phyloP scores from a whole-genome alignment of 2,797 vertebrate species.

The Menidia menidia region DNA sequence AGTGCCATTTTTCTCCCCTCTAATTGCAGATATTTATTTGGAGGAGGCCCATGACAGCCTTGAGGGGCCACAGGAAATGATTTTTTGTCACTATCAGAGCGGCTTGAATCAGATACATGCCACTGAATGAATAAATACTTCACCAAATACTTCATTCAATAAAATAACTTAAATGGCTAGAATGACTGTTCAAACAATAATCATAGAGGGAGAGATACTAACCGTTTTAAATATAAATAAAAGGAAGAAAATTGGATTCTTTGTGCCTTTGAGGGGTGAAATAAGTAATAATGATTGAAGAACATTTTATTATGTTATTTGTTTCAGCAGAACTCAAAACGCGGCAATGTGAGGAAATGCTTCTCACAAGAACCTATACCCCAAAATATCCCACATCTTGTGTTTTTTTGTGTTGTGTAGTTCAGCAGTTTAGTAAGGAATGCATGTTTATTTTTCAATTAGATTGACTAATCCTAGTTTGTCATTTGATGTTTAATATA shows the following conservation, averaged over 20 bases:
- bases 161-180: constrained; percentile 31
- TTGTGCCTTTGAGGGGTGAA: constrained; percentile 15
- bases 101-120: constrained; percentile 44
- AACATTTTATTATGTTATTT: background rate
- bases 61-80: constrained; percentile 40
- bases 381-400: background rate
- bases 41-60: constrained; percentile 39
- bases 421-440: background rate
- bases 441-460: constrained; percentile 35
- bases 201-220: background rate
- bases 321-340: constrained; percentile 7
- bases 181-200: constrained; percentile 11
- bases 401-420: constrained; percentile 8
- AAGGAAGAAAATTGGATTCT: constrained; percentile 24
- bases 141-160: constrained; percentile 18
- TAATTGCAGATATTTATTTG: constrained; percentile 38
- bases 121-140: constrained; percentile 45
- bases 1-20: constrained; percentile 39
- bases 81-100: constrained; percentile 46
- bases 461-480: constrained; percentile 34
- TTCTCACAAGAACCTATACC: constrained; percentile 1
- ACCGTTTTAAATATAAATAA: constrained; percentile 27
- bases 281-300: constrained; percentile 26
- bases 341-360: too few species aligned
- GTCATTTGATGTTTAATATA: constrained; percentile 54